Base-by-base conservation (phyloP, 2,797 vertebrate species). In the Emys orbicularis region DNA sequence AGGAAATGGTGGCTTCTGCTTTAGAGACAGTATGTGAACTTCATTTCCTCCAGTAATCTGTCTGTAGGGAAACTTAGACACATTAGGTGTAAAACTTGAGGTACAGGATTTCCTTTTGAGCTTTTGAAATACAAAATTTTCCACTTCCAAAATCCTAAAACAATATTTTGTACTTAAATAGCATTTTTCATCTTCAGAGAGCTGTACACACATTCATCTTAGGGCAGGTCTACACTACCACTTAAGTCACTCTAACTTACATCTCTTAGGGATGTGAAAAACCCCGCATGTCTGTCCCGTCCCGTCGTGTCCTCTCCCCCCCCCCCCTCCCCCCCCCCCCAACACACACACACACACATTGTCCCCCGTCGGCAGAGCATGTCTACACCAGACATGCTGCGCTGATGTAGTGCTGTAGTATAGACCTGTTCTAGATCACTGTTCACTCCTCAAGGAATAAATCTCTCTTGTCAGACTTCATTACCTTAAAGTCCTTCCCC, bases 1-100 rank as follows among this genome's bases (percentile, higher is more conserved):
- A 99, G 98, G 99, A 99, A 98, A 99, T 99, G 99, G 99, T 99
- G 84, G 99, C 99, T 96, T 99, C 99, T 86, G 99, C 99, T 79
- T 97, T 99, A 96, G 99, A 99, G 98, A 99, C 98, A 81, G 99
- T 99, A 98, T 54, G 98, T 97, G 89, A 92, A 76, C 61, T 91
- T 85, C 0, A 54, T 83, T 97, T 98, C 95, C 95, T 97, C 92
- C 77, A 37, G n/a, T 88, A 18, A 12, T 94, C 50, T 87, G 72
- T 53, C 77, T 31, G 49, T 53, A 65, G 10, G 21, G 89, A 88
- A 95, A 91, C 68, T 86, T 21, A 49, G 77, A 87, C n/a, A 85
- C 80, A 37, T 79, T 49, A 88, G 61, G 9, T 96, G 25, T 54
- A 92, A 94, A 88, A 84, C 49, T 92, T 50, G 52, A 95, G 83